Conservation (phyloP, 2,888 invertebrate genomes). For the Pimpla rufipes region DNA sequence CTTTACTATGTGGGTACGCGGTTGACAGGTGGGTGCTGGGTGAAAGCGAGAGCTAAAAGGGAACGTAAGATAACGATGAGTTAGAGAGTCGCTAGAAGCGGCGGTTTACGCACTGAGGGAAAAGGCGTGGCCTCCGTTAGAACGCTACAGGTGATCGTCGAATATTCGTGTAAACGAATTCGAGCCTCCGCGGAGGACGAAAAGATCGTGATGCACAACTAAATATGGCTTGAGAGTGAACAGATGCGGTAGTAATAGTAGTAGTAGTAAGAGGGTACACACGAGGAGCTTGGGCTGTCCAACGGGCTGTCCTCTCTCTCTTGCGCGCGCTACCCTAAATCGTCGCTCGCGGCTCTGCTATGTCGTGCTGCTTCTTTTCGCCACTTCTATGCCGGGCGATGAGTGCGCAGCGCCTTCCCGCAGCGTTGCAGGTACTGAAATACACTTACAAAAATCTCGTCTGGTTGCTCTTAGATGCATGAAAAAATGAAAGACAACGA, state of each 20-base stretch:
- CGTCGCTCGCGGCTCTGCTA: not conserved
- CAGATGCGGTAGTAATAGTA: not conserved
- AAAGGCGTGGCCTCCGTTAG: slow-evolving; percentile 57
- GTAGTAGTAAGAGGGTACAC: slow-evolving; percentile 12
- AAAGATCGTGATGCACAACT: not conserved
- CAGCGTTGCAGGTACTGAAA: slow-evolving; percentile 8
- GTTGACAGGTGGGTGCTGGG: slow-evolving; percentile 64
- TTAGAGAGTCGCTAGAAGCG: not conserved
- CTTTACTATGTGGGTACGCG: not conserved
- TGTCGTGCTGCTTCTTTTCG: not conserved
- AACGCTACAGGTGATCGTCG: slow-evolving; percentile 7
- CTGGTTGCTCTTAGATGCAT: not conserved
- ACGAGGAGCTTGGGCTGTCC: slow-evolving; percentile 14
- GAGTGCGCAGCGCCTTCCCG: not conserved
- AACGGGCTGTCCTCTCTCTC: too few species aligned
- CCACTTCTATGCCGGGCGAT: not conserved
- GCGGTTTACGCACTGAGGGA: slow-evolving; percentile 13
- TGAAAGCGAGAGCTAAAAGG: not conserved
- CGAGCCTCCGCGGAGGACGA: not conserved
- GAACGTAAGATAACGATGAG: not conserved
- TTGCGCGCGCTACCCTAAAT: not conserved
- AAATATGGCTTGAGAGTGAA: slow-evolving; percentile 20
- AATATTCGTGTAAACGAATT: not conserved
- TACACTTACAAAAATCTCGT: not conserved
- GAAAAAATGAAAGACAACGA: not conserved